Evolutionary conservation across 2,797 vertebrate genomes (phyloP).

Genomic region (Dipus sagitta): DNA sequence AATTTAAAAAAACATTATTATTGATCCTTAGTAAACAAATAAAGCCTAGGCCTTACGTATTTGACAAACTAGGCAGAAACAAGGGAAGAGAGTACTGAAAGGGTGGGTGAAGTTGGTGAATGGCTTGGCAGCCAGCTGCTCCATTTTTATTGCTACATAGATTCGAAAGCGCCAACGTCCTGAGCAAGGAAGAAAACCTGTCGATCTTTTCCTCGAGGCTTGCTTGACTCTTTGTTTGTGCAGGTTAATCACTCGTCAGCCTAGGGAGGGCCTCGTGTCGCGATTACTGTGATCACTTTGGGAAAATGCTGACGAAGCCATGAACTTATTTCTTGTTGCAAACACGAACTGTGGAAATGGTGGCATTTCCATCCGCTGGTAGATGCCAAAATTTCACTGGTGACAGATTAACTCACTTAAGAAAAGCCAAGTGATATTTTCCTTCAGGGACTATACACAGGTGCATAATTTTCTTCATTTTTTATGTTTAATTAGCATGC

Average conservation of each 20-base stretch:
- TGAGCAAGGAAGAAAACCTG: not conserved
- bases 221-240: not conserved
- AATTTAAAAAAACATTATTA: too few relatives aligned
- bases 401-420: constrained; percentile 31
- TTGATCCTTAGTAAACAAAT: not conserved
- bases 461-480: not conserved
- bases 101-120: not conserved
- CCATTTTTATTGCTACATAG: not conserved
- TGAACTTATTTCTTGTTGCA: constrained; percentile 19
- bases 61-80: not conserved
- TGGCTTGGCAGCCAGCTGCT: not conserved
- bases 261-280: not conserved
- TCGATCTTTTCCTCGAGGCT: not conserved
- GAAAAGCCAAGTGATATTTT: constrained; percentile 42
- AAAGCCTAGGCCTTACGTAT: not conserved
- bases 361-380: constrained; percentile 39
- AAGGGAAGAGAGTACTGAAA: not conserved
- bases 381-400: not conserved
- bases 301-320: constrained; percentile 58
- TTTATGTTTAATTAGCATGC: not conserved
- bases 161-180: not conserved
- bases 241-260: constrained; percentile 51
- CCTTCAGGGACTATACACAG: constrained; percentile 11
- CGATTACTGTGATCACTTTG: constrained; percentile 9
- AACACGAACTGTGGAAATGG: constrained; percentile 50